Evolutionary conservation across 1,140 invertebrate species (phyloP).

Genomic region (Octopus bimaculoides): DNA sequence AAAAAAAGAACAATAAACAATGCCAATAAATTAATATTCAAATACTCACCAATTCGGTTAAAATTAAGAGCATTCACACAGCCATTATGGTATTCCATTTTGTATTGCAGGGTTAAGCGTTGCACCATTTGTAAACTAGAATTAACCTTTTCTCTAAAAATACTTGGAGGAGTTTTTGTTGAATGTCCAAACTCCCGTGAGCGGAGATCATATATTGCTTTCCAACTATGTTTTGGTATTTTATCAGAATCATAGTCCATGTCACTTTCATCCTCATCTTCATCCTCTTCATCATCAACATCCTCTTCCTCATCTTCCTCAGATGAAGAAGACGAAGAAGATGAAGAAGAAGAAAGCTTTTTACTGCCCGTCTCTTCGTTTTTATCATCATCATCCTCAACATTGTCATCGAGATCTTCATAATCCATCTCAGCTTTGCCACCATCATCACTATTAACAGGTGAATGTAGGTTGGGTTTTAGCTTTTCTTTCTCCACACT

Average conservation of each 20-base stretch:
- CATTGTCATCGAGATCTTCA: conserved; percentile 21
- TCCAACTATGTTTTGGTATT: conserved; percentile 68
- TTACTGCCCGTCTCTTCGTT: conserved; percentile 24
- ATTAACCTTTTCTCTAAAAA: conserved; percentile 73
- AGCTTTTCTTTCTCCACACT: conserved; percentile 19
- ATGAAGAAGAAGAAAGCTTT: background rate
- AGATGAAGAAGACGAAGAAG: conserved; percentile 1
- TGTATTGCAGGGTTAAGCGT: conserved; percentile 75
- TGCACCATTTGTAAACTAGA: conserved; percentile 80
- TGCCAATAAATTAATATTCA: too few relatives aligned
- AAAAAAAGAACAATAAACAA: too few relatives aligned
- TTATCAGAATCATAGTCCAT: conserved; percentile 44
- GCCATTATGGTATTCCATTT: conserved; percentile 77
- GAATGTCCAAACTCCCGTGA: conserved; percentile 40
- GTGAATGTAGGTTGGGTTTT: conserved; percentile 3
- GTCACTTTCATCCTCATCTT: conserved; percentile 19
- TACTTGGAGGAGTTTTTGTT: conserved; percentile 49
- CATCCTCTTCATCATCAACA: conserved; percentile 21
- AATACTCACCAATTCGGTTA: conserved; percentile 64
- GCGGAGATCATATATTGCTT: conserved; percentile 58
- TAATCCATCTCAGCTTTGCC: background rate
- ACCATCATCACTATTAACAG: conserved; percentile 19
- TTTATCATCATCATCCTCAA: conserved; percentile 47
- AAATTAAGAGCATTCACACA: conserved; percentile 93
- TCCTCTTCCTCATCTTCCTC: conserved; percentile 19